phyloP scores from a whole-genome alignment of 2,888 invertebrate species.

The Aleiodes alternator region DNA sequence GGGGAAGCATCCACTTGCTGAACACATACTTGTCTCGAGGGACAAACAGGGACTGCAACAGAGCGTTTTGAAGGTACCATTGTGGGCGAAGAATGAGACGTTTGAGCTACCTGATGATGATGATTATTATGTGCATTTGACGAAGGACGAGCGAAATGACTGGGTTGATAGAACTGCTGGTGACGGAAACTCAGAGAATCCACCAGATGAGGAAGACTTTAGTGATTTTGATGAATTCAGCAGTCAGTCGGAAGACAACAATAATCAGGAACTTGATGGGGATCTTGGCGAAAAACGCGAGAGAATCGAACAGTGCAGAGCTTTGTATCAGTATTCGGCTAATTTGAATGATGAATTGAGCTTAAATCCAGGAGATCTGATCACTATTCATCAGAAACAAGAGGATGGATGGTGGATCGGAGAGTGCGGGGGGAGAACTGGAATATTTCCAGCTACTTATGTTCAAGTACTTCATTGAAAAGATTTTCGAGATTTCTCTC shows the following conservation, averaged over 20 bases:
- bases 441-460: constrained; percentile 96
- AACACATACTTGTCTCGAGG: constrained; percentile 90
- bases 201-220: constrained; percentile 81
- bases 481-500: neutral
- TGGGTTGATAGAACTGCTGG: constrained; percentile 87
- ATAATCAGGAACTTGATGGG: constrained; percentile 73
- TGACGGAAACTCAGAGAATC: constrained; percentile 86
- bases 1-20: constrained; percentile 87
- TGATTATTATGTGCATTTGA: constrained; percentile 65
- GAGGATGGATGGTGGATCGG: constrained; percentile 98
- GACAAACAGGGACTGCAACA: constrained; percentile 94
- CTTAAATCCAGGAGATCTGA: constrained; percentile 84
- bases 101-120: constrained; percentile 74
- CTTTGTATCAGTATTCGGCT: constrained; percentile 91
- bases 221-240: constrained; percentile 85
- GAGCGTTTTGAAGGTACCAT: constrained; percentile 88
- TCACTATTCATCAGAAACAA: constrained; percentile 92
- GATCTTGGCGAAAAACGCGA: constrained; percentile 57
- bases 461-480: constrained; percentile 84
- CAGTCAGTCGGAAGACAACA: constrained; percentile 73
- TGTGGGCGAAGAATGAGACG: constrained; percentile 84
- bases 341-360: constrained; percentile 91
- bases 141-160: constrained; percentile 76
- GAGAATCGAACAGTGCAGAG: constrained; percentile 81
- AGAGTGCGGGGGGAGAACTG: constrained; percentile 88